Conservation (phyloP, 1,140 invertebrate species). For the Cataglyphis hispanica region DNA sequence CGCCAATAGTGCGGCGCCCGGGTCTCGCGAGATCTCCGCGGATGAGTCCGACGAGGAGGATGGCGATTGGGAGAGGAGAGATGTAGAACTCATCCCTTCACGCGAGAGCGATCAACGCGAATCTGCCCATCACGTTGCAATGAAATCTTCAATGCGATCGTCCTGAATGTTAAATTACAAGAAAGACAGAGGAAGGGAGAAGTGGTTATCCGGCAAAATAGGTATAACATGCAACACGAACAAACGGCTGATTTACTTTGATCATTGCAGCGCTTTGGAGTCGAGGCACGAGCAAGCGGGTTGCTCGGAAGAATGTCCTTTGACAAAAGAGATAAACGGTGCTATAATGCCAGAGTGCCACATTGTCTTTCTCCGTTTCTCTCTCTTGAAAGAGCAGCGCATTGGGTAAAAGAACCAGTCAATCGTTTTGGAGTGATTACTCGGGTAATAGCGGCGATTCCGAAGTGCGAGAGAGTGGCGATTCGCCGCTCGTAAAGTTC, state of each 20-base stretch:
- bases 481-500: conserved; percentile 34
- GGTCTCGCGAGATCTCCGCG: conserved; percentile 52
- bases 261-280: conserved; percentile 38
- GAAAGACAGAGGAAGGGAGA: conserved; percentile 6
- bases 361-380: conserved; percentile 24
- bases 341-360: conserved; percentile 43
- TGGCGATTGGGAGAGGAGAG: neutral
- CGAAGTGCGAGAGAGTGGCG: conserved; percentile 48
- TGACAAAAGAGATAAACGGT: conserved; percentile 47
- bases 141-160: conserved; percentile 47
- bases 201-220: conserved; percentile 23
- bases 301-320: conserved; percentile 47
- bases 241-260: conserved; percentile 52
- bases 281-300: neutral
- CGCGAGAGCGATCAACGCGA: conserved; percentile 60
- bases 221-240: conserved; percentile 55
- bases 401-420: conserved; percentile 28
- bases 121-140: neutral
- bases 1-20: conserved; percentile 57
- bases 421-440: conserved; percentile 56
- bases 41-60: conserved; percentile 24
- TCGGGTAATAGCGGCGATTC: conserved; percentile 45
- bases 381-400: neutral
- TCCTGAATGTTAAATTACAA: conserved; percentile 12
- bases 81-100: conserved; percentile 64